These are phyloP conservation scores for Drosophila seguyi DNA, from an alignment of 1,140 invertebrate species.

Conservation along the genomic window DNA sequence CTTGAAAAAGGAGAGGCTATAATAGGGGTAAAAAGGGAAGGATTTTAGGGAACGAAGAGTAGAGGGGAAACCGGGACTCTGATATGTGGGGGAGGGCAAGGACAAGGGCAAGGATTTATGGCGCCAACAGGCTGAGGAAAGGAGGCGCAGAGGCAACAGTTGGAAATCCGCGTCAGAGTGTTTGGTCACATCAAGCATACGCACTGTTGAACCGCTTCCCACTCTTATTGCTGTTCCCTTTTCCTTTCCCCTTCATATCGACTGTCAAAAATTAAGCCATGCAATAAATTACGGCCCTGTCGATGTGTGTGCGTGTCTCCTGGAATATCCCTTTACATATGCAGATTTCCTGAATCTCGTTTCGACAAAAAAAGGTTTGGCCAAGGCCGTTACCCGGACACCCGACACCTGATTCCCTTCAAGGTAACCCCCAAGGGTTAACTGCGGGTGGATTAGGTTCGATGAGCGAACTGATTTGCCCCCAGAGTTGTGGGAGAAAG, in stretches of 20 bases:
- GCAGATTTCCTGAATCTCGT: constrained; percentile 9
- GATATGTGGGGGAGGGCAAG: no score
- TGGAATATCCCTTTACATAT: constrained; percentile 3
- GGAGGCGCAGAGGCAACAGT: constrained; percentile 28
- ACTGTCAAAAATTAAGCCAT: constrained; percentile 70
- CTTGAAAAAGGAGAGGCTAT: no score
- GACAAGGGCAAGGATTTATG: no score
- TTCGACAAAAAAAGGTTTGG: constrained; percentile 1
- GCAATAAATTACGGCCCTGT: constrained; percentile 68
- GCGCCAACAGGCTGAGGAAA: no score
- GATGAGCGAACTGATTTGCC: constrained; percentile 34
- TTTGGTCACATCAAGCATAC: constrained; percentile 66
- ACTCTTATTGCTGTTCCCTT: no score
- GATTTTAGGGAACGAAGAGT: no score
- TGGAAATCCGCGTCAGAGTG: constrained; percentile 10
- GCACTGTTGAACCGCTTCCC: constrained; percentile 58
- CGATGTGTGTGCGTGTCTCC: constrained; percentile 32
- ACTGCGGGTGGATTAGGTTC: constrained; percentile 35
- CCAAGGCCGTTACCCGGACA: constrained; percentile 37
- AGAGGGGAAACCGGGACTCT: no score
- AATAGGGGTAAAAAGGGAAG: no score
- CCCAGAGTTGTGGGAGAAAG: neutral
- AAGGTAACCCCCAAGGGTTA: constrained; percentile 1
- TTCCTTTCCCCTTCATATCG: neutral
- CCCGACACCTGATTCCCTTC: constrained; percentile 12